Evolutionary conservation across 2,113 vertebrate genomes (phyloP).

Genomic region (Bos indicus): DNA sequence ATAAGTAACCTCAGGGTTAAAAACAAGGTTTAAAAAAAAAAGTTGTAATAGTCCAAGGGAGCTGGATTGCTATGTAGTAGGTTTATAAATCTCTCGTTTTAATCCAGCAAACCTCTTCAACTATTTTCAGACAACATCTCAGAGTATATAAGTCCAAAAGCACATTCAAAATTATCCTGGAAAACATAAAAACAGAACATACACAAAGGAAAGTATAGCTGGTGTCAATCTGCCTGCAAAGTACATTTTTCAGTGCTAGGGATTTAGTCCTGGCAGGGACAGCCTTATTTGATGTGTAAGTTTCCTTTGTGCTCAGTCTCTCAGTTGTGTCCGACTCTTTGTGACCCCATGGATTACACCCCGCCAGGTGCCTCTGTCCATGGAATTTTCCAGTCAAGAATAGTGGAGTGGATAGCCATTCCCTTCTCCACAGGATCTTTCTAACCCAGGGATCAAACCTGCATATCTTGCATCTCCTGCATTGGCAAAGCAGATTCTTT

Average conservation of each 20-base stretch:
- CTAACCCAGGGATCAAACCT: neutral
- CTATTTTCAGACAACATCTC: constrained; percentile 17
- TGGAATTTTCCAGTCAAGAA: neutral
- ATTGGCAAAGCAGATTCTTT: neutral
- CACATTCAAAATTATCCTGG: constrained; percentile 14
- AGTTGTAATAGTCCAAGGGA: neutral
- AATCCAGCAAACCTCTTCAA: neutral
- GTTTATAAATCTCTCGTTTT: neutral
- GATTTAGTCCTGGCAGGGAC: neutral
- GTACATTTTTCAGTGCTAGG: neutral
- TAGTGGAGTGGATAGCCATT: neutral
- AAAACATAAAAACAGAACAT: neutral
- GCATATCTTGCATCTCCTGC: neutral
- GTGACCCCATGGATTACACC: neutral
- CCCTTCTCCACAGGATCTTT: neutral
- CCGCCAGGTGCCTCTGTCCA: neutral
- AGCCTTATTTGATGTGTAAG: neutral
- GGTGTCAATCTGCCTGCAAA: neutral
- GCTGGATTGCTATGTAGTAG: neutral
- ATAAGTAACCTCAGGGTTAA: neutral
- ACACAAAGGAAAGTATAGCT: neutral
- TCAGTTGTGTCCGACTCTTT: neutral
- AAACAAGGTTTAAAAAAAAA: neutral
- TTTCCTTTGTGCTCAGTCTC: neutral
- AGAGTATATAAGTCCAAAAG: neutral